Percentiles rank a stretch among this genome's conserved stretches.
These are phyloP conservation scores for Cephus sareptanus DNA, from an alignment of 2,888 invertebrate genomes.

Conservation along the genomic window DNA sequence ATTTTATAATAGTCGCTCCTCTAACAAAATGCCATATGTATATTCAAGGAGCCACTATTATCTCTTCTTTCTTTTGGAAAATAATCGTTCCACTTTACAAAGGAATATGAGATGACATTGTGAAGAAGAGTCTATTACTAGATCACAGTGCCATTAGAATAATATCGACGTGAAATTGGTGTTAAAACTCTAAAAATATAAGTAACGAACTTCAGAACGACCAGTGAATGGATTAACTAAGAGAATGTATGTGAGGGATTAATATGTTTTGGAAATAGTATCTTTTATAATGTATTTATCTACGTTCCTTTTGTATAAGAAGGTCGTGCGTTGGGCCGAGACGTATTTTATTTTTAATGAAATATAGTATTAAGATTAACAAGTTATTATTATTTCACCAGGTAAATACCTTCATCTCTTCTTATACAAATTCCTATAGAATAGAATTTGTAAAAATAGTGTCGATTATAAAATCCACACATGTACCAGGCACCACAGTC, in stretches of 20 bases:
- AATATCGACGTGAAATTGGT: not conserved
- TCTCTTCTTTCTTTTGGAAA: not conserved
- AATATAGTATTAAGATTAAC: not conserved
- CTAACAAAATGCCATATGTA: not conserved
- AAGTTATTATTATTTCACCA: not conserved
- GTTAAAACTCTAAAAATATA: not conserved
- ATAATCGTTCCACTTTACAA: not conserved
- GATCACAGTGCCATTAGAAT: not conserved
- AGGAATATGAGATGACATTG: not conserved
- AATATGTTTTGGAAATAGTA: not conserved
- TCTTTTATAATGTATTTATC: not conserved
- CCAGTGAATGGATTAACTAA: not conserved
- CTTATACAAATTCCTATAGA: not conserved
- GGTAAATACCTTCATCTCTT: not conserved
- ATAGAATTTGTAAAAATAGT: not conserved
- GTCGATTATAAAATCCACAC: not conserved
- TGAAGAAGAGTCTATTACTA: not conserved
- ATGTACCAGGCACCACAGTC: not conserved
- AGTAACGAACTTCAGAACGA: not conserved
- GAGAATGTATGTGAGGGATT: not conserved
- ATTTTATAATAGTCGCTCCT: not conserved
- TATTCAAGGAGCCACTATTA: not conserved
- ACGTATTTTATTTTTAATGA: constrained; percentile 4
- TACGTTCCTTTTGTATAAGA: constrained; percentile 2
- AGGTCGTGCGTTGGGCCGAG: not conserved